Evolutionary conservation across 2,888 invertebrate species (phyloP), one percentile per base, ranked within the genome.

Genomic region (Atrina japonica): DNA sequence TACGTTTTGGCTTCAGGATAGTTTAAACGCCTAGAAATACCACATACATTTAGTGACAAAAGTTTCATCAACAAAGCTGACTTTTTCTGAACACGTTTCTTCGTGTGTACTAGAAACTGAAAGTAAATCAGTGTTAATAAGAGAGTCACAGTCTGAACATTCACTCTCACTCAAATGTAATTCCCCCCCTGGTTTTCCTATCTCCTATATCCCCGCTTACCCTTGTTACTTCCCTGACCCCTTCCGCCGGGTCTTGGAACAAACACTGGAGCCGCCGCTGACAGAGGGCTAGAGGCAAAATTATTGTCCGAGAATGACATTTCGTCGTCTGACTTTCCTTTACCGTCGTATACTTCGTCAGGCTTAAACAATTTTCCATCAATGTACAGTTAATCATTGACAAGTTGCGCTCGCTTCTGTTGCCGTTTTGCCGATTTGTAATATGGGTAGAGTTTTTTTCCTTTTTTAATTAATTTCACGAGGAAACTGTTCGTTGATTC

Each of bases 401-500:
- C 27, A 6, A 53, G 29, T 23, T 23, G 25, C 11, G 53, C 27
- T 53, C 16, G 6, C 29, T 21, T 53, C 11, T 53, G n/a, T 14
- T 53, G 25, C 14, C 23, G 25, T 25, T 27, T 59, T 23, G 59
- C 59, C 2, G 25, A 3, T 59, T 59, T 59, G n/a, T n/a, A n/a
- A n/a, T n/a, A n/a, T n/a, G n/a, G n/a, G n/a, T n/a, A n/a, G 25
- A 59, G 35, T 14, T n/a, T 43, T 45, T 43, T 59, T 43, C 11
- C 43, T n/a, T 45, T 27, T 59, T 25, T 59, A 43, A 0, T 59
- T 59, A 1, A 61, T 61, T 30, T 61, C 61, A 29, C 35, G 47
- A 3, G 49, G 61, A 18, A 30, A 61, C 43, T 47, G 61, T 49
- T 49, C 61, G 30, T 43, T 61, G 11, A 49, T 30, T n/a, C 61